Evolutionary conservation across 2,113 vertebrate species (phyloP).

Genomic region (Edolisoma coerulescens): DNA sequence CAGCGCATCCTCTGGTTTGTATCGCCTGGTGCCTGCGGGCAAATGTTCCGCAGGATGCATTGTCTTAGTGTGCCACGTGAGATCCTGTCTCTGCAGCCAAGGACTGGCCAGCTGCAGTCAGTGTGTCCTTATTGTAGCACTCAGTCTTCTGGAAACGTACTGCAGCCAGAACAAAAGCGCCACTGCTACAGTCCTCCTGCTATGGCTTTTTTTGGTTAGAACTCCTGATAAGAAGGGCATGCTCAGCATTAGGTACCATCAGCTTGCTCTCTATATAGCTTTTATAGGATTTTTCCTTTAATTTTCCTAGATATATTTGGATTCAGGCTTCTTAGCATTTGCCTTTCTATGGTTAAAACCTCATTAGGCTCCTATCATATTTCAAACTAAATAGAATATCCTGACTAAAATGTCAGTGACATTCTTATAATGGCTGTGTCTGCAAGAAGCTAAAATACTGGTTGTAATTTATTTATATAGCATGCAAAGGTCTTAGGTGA

Average conservation of each 20-base stretch:
- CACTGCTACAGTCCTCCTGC: not conserved
- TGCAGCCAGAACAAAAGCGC: not conserved
- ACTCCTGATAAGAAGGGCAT: not conserved
- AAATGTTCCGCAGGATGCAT: rapidly evolving
- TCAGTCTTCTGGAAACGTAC: not conserved
- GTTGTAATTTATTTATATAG: constrained; percentile 47
- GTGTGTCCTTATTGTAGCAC: not conserved
- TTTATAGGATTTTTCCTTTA: not conserved
- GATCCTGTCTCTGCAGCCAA: not conserved
- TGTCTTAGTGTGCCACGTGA: not conserved
- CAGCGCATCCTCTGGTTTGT: not conserved
- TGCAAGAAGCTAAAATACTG: constrained; percentile 12
- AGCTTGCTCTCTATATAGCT: not conserved
- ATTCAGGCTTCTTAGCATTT: not conserved
- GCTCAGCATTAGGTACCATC: not conserved
- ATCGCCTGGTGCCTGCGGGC: rapidly evolving
- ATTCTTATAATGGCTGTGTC: constrained; percentile 29
- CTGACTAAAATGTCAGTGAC: constrained; percentile 59
- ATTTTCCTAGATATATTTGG: constrained; percentile 3
- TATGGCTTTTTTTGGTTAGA: not conserved
- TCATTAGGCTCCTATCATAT: constrained; percentile 47
- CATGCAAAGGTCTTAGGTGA: constrained; percentile 40
- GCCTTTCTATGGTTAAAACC: constrained; percentile 14
- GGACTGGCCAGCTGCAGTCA: not conserved
- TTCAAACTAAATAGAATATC: constrained; percentile 43